phyloP scores from a whole-genome alignment of 2,797 vertebrate species.

The Percopsis omiscomaycus region DNA sequence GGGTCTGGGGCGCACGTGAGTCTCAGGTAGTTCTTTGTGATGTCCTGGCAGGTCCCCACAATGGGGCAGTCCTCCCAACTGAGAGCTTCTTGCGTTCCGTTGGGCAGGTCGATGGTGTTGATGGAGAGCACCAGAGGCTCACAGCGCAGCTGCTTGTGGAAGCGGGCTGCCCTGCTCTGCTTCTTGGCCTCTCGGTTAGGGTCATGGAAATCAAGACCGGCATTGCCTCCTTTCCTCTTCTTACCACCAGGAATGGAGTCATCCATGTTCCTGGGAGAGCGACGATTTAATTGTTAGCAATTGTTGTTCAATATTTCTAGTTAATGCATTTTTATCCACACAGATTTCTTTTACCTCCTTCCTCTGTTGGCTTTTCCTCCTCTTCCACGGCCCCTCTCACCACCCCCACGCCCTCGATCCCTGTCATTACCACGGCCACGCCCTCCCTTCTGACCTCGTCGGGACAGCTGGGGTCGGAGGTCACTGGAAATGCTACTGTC shows the following conservation, averaged over 20 bases:
- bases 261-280: constrained; percentile 71
- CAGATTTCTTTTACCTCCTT: constrained; percentile 69
- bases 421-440: constrained; percentile 76
- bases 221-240: constrained; percentile 82
- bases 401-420: constrained; percentile 79
- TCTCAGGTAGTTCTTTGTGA: constrained; percentile 90
- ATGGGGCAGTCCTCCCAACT: constrained; percentile 95
- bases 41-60: constrained; percentile 88
- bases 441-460: constrained; percentile 83
- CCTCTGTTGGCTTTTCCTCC: constrained; percentile 86
- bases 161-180: constrained; percentile 88
- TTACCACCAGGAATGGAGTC: constrained; percentile 68
- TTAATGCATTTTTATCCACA: not conserved
- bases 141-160: constrained; percentile 87
- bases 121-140: constrained; percentile 89
- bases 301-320: not conserved
- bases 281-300: not conserved
- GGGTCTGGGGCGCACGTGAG: constrained; percentile 92
- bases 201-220: constrained; percentile 86
- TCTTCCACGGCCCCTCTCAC: constrained; percentile 84
- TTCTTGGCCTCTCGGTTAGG: constrained; percentile 92
- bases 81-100: constrained; percentile 77
- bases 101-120: constrained; percentile 74
- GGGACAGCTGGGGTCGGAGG: constrained; percentile 78
- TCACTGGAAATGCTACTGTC: constrained; percentile 88